A percentile compares a stretch with the other conserved stretches of the same genome.
These are phyloP conservation scores for Propithecus deckenii DNA, from an alignment of 2,797 vertebrate genomes.

Conservation along the genomic window DNA sequence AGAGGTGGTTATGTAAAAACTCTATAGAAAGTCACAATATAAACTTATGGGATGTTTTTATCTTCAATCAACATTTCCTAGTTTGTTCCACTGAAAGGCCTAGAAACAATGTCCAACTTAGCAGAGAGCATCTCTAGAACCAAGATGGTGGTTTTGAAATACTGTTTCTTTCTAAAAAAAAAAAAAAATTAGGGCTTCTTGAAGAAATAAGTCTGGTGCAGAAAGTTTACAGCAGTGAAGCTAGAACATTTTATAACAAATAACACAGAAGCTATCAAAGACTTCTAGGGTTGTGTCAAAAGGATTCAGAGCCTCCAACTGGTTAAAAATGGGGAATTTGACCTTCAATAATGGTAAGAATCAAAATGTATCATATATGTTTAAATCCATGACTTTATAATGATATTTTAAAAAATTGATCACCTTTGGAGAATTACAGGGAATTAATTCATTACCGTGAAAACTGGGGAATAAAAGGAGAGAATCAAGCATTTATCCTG, in stretches of 20 bases:
- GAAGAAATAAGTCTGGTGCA: background rate
- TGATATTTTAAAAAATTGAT: background rate
- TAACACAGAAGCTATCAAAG: background rate
- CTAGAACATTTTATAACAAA: background rate
- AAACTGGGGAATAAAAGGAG: background rate
- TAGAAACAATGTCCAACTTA: background rate
- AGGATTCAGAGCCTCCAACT: background rate
- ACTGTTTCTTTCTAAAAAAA: background rate
- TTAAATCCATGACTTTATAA: background rate
- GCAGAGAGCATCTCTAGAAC: background rate
- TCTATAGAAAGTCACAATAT: background rate
- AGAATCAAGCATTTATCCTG: background rate
- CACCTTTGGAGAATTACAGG: background rate
- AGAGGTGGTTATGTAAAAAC: background rate
- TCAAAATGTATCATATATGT: background rate
- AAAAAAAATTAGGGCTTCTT: background rate
- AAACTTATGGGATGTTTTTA: conserved; percentile 29
- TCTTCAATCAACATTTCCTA: conserved; percentile 31
- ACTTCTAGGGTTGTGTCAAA: background rate
- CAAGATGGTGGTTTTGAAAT: background rate
- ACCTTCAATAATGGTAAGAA: background rate
- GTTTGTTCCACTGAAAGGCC: background rate
- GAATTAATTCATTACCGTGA: background rate
- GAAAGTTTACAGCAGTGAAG: background rate
- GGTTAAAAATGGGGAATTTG: background rate